These are phyloP conservation scores for Phalloptychus januarius DNA, from an alignment of 2,797 vertebrate genomes.

Conservation along the genomic window DNA sequence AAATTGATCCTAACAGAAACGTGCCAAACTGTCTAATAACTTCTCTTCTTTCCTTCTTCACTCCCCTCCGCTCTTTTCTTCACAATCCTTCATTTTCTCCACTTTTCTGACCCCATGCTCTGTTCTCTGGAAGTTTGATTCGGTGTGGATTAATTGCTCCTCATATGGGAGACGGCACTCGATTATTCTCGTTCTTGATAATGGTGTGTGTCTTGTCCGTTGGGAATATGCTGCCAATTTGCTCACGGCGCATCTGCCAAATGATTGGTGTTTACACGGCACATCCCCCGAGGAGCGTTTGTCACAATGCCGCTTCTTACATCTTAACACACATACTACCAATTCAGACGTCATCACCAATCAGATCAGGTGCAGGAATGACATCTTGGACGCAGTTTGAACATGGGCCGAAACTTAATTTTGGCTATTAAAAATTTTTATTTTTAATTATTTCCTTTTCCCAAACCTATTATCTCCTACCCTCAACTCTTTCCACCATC, in stretches of 20 bases:
- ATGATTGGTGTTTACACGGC: conserved; percentile 87
- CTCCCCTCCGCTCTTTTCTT: conserved; percentile 2
- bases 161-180: conserved; percentile 84
- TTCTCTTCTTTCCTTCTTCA: neutral
- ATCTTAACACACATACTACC: conserved; percentile 75
- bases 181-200: conserved; percentile 88
- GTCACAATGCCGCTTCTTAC: conserved; percentile 82
- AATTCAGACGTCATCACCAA: conserved; percentile 42
- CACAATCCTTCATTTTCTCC: neutral
- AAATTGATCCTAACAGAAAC: conserved; percentile 19
- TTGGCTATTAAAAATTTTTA: neutral
- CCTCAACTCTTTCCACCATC: conserved; percentile 51
- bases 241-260: conserved; percentile 84
- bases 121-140: conserved; percentile 77
- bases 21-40: conserved; percentile 17
- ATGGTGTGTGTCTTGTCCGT: conserved; percentile 81
- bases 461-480: conserved; percentile 45
- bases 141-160: conserved; percentile 86
- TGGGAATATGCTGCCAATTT: conserved; percentile 85
- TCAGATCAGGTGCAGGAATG: conserved; percentile 11
- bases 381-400: neutral
- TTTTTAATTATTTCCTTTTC: conserved; percentile 26
- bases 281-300: conserved; percentile 81
- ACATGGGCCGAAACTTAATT: neutral
- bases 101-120: conserved; percentile 32